Evolutionary conservation across 2,888 invertebrate species (phyloP), one percentile per base, ranked within the genome.

Genomic region (Catocala sponsa): DNA sequence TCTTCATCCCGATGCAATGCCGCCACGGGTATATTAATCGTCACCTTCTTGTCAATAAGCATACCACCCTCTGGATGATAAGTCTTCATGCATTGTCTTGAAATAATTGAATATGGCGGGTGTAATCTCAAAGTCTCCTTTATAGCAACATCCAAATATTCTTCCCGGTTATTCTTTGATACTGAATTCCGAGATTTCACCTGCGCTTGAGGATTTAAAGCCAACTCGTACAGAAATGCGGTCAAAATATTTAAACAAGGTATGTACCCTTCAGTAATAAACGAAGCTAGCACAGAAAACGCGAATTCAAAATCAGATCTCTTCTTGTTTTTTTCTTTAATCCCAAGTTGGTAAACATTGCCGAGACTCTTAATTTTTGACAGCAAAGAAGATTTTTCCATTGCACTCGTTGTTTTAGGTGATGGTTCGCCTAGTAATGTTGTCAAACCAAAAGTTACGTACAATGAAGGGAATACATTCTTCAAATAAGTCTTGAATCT

Each of bases 71-170:
- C 91, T 0, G 90, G 82, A 12, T 90, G 88, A 68, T 91, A 91
- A 2, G 84, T 82, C 63, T 90, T 91, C 2, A 86, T 87, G 63
- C 94, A 94, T 78, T 89, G 83, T 59, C 95, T 86, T 1, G 88
- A 82, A 49, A 94, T 82, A 0, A 90, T 75, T 5, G 94, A 88
- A 60, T 91, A 89, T 6, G 93, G 86, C 2, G 94, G 92, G 75
- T 95, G 84, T 42, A 94, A 66, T 60, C 95, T 85, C 61, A 95
- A 75, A 11, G 88, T 83, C 72, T 95, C 95, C 74, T 91, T 92
- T 43, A 94, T 85, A 2, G 86, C 82, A 1, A 84, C 77, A 55
- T 90, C 87, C 54, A 94, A 82, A 70, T 88, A 91, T 59, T 89
- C 85, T 12, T 85, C 85, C 2, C 83, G 70, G 60, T 79, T 84